Evolutionary conservation across 2,797 vertebrate species (phyloP).

Genomic region (Geotria australis): DNA sequence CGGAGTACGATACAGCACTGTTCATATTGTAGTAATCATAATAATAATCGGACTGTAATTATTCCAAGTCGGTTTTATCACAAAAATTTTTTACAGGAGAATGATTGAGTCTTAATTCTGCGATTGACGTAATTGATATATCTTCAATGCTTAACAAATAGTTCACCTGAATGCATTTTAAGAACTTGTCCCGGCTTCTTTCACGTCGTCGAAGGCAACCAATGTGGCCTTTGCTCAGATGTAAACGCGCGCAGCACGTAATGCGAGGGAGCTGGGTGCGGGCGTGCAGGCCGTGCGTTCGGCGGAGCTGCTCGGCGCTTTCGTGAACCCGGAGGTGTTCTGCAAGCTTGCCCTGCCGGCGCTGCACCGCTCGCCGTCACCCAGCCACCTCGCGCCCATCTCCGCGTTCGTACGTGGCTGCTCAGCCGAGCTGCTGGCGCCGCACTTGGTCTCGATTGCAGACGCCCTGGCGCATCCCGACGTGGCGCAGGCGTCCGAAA

Average conservation of each 20-base stretch:
- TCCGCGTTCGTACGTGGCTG: constrained; percentile 29
- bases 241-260: too few relatives aligned
- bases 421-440: constrained; percentile 17
- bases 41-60: not conserved
- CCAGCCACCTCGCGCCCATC: constrained; percentile 37
- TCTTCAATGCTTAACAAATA: too few relatives aligned
- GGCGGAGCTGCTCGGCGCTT: constrained; percentile 39
- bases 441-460: constrained; percentile 24
- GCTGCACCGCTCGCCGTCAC: constrained; percentile 15
- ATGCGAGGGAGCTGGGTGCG: too few relatives aligned
- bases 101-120: too few relatives aligned
- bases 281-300: constrained; percentile 25
- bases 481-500: constrained; percentile 32
- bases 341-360: constrained; percentile 33
- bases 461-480: constrained; percentile 14
- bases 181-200: too few relatives aligned
- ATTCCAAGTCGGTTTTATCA: too few relatives aligned
- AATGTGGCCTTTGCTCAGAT: too few relatives aligned
- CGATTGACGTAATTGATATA: too few relatives aligned
- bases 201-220: too few relatives aligned
- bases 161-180: too few relatives aligned
- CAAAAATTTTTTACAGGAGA: too few relatives aligned
- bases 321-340: constrained; percentile 42
- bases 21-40: not conserved
- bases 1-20: too few relatives aligned